Conservation (phyloP, 2,797 vertebrate species). For the Scolopax rusticola region DNA sequence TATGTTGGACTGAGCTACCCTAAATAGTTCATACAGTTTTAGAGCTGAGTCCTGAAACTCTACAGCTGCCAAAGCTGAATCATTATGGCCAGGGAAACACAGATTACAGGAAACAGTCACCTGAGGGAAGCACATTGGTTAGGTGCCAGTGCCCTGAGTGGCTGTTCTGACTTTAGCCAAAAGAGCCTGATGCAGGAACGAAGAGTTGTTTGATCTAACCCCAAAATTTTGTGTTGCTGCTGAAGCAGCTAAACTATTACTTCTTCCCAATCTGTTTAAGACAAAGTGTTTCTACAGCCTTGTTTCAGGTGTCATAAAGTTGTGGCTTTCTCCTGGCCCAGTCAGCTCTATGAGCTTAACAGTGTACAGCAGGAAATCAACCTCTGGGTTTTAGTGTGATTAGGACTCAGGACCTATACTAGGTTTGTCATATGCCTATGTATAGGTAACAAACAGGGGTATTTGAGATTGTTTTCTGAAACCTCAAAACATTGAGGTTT, state of each 20-base stretch:
- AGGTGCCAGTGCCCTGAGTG: not conserved
- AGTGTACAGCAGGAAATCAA: not conserved
- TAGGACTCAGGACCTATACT: not conserved
- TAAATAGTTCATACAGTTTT: fast-evolving
- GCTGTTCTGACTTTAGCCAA: not conserved
- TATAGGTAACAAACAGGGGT: not conserved
- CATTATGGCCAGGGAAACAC: not conserved
- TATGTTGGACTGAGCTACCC: not conserved
- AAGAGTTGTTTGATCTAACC: not conserved
- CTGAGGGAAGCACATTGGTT: fast-evolving
- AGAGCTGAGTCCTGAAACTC: not conserved
- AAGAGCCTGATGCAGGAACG: not conserved
- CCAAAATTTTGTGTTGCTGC: not conserved
- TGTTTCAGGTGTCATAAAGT: not conserved
- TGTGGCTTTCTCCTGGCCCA: not conserved
- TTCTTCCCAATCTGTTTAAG: not conserved
- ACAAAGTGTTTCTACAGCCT: not conserved
- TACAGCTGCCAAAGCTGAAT: not conserved
- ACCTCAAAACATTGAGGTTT: not conserved
- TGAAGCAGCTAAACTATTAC: not conserved
- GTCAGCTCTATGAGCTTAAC: not conserved
- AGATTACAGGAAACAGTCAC: not conserved
- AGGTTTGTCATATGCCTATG: not conserved
- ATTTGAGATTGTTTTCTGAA: not conserved
- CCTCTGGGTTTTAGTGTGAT: not conserved